Evolutionary conservation across 1,140 invertebrate species (phyloP).

Genomic region (Drosophila teissieri): DNA sequence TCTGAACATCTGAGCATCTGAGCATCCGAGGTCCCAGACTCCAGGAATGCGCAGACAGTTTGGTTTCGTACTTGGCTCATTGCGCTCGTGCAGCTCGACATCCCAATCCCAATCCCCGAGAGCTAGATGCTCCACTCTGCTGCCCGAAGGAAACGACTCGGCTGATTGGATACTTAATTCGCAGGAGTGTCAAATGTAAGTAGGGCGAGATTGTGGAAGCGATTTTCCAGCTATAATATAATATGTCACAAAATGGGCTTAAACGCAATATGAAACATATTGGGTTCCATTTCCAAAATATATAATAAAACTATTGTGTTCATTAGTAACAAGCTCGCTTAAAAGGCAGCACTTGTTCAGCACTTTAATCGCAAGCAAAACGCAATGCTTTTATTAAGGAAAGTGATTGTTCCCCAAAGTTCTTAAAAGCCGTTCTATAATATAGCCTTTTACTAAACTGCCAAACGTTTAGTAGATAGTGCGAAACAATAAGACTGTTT

Average conservation of each 20-base stretch:
- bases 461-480: neutral
- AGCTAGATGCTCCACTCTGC: constrained; percentile 25
- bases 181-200: constrained; percentile 15
- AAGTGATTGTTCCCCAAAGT: constrained; percentile 5
- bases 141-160: constrained; percentile 3
- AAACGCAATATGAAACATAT: too few relatives aligned
- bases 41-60: constrained; percentile 72
- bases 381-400: neutral
- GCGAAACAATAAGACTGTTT: too few relatives aligned
- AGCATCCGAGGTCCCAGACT: constrained; percentile 59
- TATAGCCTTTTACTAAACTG: neutral
- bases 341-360: neutral
- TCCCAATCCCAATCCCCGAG: constrained; percentile 9
- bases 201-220: neutral
- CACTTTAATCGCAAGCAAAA: neutral
- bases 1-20: constrained; percentile 1
- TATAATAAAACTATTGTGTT: neutral
- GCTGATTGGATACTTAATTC: constrained; percentile 8
- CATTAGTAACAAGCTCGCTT: too few relatives aligned
- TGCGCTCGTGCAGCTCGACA: constrained; percentile 73
- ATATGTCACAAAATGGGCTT: too few relatives aligned
- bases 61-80: constrained; percentile 78
- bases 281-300: neutral
- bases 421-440: neutral
- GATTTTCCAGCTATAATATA: neutral